Percentiles rank a stretch among this genome's conserved stretches.
phyloP scores from a whole-genome alignment of 2,888 invertebrate species.

The Sylvicola cinctus region DNA sequence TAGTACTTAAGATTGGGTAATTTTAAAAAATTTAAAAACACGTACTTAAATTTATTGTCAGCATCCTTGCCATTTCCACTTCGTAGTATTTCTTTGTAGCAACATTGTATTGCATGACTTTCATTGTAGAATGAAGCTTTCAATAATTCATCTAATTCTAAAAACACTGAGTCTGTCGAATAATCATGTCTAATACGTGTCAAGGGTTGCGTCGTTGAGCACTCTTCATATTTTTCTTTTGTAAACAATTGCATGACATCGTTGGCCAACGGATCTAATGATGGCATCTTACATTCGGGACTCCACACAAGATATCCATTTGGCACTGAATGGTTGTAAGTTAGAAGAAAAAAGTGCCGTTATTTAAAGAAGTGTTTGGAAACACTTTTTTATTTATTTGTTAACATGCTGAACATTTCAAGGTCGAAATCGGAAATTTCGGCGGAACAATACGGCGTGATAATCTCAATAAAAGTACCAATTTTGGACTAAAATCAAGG shows the following conservation, averaged over 20 bases:
- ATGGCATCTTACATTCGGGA: slow-evolving; percentile 38
- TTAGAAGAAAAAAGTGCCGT: too few species aligned
- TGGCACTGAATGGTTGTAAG: slow-evolving; percentile 8
- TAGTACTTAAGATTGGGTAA: too few species aligned
- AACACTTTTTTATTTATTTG: too few species aligned
- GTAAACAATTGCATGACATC: slow-evolving; percentile 31
- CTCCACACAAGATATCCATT: slow-evolving; percentile 29
- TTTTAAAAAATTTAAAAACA: too few species aligned
- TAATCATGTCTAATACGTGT: slow-evolving; percentile 16
- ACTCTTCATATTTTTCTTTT: slow-evolving; percentile 30
- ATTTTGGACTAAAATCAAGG: too few species aligned
- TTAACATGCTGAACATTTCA: too few species aligned
- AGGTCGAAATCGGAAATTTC: too few species aligned
- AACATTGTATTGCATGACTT: slow-evolving; percentile 13
- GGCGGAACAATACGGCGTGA: too few species aligned
- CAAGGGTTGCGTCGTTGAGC: slow-evolving; percentile 21
- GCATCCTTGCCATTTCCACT: slow-evolving; percentile 12
- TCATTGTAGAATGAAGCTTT: slow-evolving; percentile 12
- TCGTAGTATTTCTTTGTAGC: slow-evolving; percentile 17
- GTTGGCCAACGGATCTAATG: slow-evolving; percentile 34
- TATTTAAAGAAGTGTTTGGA: too few species aligned
- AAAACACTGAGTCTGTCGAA: slow-evolving; percentile 12
- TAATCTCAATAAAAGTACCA: too few species aligned
- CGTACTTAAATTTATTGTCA: slow-evolving; percentile 9
- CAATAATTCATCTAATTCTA: slow-evolving; percentile 15